These are phyloP conservation scores for Amblyjoppa fuscipennis DNA, from an alignment of 2,888 invertebrate genomes.

Conservation along the genomic window DNA sequence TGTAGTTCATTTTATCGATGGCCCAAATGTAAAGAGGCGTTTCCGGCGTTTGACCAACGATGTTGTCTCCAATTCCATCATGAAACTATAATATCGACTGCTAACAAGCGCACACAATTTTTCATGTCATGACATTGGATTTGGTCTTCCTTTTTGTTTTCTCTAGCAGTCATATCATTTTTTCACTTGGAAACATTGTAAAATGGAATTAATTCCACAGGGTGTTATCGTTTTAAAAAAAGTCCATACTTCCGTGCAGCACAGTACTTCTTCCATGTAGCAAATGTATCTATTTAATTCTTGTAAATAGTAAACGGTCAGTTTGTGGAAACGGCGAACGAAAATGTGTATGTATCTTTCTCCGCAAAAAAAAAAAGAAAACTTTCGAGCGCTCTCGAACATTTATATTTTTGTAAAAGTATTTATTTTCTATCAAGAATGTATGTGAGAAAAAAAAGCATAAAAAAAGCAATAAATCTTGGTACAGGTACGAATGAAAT, in stretches of 20 bases:
- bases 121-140: neutral
- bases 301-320: slow-evolving; percentile 50
- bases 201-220: slow-evolving; percentile 33
- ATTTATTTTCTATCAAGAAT: slow-evolving; percentile 78
- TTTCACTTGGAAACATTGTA: slow-evolving; percentile 3
- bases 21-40: neutral
- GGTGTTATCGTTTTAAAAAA: neutral
- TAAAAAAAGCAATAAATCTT: slow-evolving; percentile 56
- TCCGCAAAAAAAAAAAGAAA: slow-evolving; percentile 11
- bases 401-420: slow-evolving; percentile 83
- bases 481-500: slow-evolving; percentile 54
- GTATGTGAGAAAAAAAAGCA: slow-evolving; percentile 54
- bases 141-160: neutral
- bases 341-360: slow-evolving; percentile 55
- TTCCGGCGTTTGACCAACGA: neutral
- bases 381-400: slow-evolving; percentile 51
- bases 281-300: neutral
- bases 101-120: neutral
- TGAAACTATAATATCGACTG: slow-evolving; percentile 13
- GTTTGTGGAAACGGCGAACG: slow-evolving; percentile 21
- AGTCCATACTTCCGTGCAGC: slow-evolving; percentile 23
- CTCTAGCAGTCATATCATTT: neutral
- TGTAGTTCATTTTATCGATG: neutral
- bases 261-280: slow-evolving; percentile 16
- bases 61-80: neutral